Conservation (phyloP, 2,888 invertebrate species). For the Mimachlamys varia region DNA sequence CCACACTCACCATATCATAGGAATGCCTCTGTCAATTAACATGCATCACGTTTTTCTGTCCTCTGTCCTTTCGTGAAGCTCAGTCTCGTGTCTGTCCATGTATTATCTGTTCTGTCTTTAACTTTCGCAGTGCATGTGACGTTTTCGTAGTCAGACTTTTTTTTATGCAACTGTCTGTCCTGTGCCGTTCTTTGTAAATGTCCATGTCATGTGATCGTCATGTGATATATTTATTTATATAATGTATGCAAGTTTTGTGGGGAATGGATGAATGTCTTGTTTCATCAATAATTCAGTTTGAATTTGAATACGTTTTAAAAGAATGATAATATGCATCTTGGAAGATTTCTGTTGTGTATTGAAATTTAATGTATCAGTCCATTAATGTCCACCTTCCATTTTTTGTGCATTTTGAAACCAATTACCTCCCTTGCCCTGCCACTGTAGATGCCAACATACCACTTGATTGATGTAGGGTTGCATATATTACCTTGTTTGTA, state of each 20-base stretch:
- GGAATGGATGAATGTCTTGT: background rate
- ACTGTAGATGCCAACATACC: constrained; percentile 10
- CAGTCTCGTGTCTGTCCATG: background rate
- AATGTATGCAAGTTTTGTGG: background rate
- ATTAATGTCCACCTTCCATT: background rate
- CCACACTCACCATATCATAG: constrained; percentile 44
- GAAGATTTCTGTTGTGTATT: background rate
- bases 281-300: background rate
- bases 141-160: background rate
- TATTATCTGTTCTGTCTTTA: background rate
- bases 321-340: background rate
- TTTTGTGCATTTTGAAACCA: background rate
- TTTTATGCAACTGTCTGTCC: background rate
- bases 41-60: constrained; percentile 28
- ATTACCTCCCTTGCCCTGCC: background rate
- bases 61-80: constrained; percentile 32
- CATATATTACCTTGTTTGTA: constrained; percentile 6
- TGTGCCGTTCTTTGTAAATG: background rate
- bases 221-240: background rate
- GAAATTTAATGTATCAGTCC: background rate
- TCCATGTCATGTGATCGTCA: background rate
- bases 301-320: background rate
- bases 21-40: constrained; percentile 43
- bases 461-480: constrained; percentile 23
- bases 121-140: background rate